These are phyloP conservation scores for Spermophilus dauricus DNA, from an alignment of 2,113 vertebrate species.

Conservation along the genomic window DNA sequence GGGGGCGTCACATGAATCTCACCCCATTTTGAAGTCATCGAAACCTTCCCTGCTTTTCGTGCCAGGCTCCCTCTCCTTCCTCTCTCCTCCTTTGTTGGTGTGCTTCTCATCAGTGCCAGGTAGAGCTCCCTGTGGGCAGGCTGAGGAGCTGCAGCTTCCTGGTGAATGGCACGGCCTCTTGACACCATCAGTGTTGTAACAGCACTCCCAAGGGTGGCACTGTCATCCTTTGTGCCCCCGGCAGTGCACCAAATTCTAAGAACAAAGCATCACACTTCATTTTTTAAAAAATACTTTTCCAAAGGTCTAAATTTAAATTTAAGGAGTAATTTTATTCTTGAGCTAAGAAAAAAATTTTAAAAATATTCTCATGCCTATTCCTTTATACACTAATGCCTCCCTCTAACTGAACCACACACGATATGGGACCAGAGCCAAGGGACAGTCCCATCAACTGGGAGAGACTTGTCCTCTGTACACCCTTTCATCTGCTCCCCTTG, in stretches of 20 bases:
- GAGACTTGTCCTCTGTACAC: neutral
- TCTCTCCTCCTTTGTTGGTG: neutral
- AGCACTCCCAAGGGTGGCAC: conserved; percentile 92
- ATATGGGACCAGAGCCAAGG: neutral
- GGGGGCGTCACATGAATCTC: neutral
- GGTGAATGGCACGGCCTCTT: conserved; percentile 93
- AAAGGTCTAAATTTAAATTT: conserved; percentile 18
- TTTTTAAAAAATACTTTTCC: neutral
- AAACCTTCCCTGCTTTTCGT: neutral
- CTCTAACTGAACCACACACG: neutral
- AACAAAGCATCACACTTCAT: neutral
- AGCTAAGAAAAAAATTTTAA: neutral
- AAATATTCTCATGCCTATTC: no score
- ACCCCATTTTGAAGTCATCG: neutral
- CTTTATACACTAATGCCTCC: neutral
- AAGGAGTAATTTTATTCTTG: neutral
- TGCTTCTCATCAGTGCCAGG: conserved; percentile 90
- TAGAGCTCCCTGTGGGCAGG: conserved; percentile 90
- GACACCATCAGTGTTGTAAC: conserved; percentile 72
- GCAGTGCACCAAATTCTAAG: conserved; percentile 87
- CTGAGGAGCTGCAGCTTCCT: conserved; percentile 89
- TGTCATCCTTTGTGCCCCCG: conserved; percentile 90
- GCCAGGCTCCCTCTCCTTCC: neutral
- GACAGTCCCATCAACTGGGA: accelerated
- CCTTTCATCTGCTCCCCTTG: neutral